Conservation (phyloP, 2,113 vertebrate species). For the Hylia prasina region DNA sequence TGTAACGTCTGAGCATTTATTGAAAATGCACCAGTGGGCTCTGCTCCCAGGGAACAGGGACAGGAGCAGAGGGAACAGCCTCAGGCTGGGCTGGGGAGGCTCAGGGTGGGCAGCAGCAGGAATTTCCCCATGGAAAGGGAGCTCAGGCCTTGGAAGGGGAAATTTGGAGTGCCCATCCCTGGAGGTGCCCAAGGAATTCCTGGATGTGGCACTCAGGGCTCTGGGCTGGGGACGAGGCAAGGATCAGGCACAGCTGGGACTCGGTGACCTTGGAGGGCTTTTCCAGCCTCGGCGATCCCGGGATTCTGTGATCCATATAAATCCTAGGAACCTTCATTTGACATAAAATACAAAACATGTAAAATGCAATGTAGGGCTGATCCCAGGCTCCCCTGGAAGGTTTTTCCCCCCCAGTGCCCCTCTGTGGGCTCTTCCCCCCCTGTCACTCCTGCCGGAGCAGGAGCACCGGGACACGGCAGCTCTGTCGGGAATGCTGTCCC, state of each 20-base stretch:
- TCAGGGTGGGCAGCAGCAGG: fast-evolving
- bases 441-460: background rate
- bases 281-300: fast-evolving
- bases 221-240: background rate
- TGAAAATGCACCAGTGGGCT: background rate
- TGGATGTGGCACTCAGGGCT: background rate
- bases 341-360: fast-evolving
- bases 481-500: background rate
- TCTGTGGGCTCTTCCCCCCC: fast-evolving
- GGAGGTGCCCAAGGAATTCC: background rate
- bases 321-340: background rate
- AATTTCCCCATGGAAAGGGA: background rate
- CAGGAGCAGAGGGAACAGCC: background rate
- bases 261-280: background rate
- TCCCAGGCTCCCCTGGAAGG: background rate
- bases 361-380: fast-evolving
- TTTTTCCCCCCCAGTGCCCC: background rate
- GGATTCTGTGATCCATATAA: background rate
- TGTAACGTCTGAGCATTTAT: background rate
- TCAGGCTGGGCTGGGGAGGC: background rate
- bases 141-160: fast-evolving
- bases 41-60: background rate
- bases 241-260: fast-evolving
- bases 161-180: background rate
- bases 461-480: background rate